Base-by-base conservation (phyloP, 2,888 invertebrate genomes). In the Idaea straminata region DNA sequence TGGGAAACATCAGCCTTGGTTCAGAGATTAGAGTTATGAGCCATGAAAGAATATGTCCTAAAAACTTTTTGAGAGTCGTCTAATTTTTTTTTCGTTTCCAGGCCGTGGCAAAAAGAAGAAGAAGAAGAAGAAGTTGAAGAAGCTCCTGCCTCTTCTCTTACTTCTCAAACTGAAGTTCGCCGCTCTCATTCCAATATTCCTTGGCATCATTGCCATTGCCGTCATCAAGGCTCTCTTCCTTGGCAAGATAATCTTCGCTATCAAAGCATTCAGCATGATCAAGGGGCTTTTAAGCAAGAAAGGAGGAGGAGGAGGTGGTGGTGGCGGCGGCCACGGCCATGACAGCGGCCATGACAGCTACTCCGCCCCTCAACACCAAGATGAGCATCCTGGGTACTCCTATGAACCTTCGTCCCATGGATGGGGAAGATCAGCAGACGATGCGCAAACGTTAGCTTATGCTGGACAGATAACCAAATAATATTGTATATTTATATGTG, bases 161-260 rank as follows among this genome's bases (percentile, higher is more conserved):
- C 94, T 97, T 66, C 88, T 97, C 85, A 96, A 96, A 83, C 85
- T 97, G 84, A 97, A 97, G 88, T 94, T 92, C 15, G 96, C 96
- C 25, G 95, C 96, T 15, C 92, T 97, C 65, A 94, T 96, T 72
- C 97, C 97, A 15, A 88, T 97, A 71, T 95, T 95, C 78, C 94
- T 97, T 61, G 97, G 92, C 15, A 87, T 92, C 77, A 94, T 97
- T 74, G 97, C 96, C 61, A 92, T 97, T 69, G 94, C 96, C 62
- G 97, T 97, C 36, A 95, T 97, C 91, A 97, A 97, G 93, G 97
- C 97, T 13, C 94, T 97, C 74, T 93, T 97, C 80, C 93, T 97
- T 73, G 97, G 97, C 79, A 97, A 97, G 93, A 95, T 97, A 73
- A 97, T 97, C n/a, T 94, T 97, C 66, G 94, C 96, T 73, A 94